phyloP scores from a whole-genome alignment of 2,888 invertebrate species.

The Andrena trimmerana region DNA sequence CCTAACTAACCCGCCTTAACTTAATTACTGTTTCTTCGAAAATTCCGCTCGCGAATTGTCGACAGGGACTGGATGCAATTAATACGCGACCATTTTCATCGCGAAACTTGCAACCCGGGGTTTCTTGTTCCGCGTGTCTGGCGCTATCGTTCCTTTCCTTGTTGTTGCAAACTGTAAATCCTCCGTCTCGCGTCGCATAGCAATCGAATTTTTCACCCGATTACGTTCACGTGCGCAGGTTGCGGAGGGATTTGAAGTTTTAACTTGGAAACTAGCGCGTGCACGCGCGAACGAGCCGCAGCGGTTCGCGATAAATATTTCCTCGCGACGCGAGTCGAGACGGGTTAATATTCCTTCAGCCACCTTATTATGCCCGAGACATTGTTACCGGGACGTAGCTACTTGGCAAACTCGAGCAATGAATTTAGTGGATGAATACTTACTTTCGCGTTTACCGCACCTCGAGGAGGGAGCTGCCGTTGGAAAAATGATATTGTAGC shows the following conservation, averaged over 20 bases:
- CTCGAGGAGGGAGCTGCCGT: background rate
- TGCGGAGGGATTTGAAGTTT: slow-evolving; percentile 26
- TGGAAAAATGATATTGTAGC: slow-evolving; percentile 4
- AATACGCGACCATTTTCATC: background rate
- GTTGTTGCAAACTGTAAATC: slow-evolving; percentile 4
- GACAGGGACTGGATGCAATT: slow-evolving; percentile 17
- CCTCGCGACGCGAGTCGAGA: slow-evolving; percentile 3
- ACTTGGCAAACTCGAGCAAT: slow-evolving; percentile 43
- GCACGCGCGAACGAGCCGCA: slow-evolving; percentile 15
- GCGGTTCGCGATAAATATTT: slow-evolving; percentile 50
- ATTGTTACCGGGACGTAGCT: slow-evolving; percentile 35
- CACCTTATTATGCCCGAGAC: slow-evolving; percentile 28
- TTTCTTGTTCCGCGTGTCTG: slow-evolving; percentile 2
- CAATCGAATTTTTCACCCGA: slow-evolving; percentile 19
- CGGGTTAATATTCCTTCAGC: slow-evolving; percentile 47
- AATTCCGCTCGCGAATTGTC: slow-evolving; percentile 39
- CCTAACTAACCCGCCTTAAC: slow-evolving; percentile 37
- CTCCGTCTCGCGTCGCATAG: background rate
- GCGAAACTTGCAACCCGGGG: background rate
- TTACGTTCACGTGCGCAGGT: slow-evolving; percentile 3
- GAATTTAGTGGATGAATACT: slow-evolving; percentile 50
- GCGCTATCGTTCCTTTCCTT: background rate
- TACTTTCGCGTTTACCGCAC: slow-evolving; percentile 15
- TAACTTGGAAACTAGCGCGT: background rate
- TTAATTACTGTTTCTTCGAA: slow-evolving; percentile 50